Evolutionary conservation across 2,797 vertebrate species (phyloP), one percentile per base, ranked within the genome.

Genomic region (Sebastes miniatus): DNA sequence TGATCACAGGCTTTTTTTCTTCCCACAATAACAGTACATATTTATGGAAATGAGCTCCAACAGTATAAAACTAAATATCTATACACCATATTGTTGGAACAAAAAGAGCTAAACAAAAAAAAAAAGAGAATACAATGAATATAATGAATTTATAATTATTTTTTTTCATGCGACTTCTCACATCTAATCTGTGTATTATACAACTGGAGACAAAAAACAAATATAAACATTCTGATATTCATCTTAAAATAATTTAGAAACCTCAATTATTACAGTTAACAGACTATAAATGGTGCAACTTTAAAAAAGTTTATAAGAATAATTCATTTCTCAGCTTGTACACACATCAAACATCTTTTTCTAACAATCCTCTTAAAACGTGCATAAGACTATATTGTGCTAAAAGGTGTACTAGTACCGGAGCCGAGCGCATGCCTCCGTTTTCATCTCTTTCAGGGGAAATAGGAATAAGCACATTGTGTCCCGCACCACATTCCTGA

Each of bases 401-500:
- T 65, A 62, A 58, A 72, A 79, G 87, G 79, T 84, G 75, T 59
- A 34, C 62, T 47, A 13, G 77, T 68, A 56, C 56, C 13, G 1
- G 18, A 79, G 36, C 67, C 50, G 54, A 74, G 77, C 54, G 12
- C 83, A 84, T 87, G 67, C 77, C 82, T 84, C 63, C 83, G 47
- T 88, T 91, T 91, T 90, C 79, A 85, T 91, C 85, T 91, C 77
- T 91, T 87, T 88, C 27, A 89, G 79, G 73, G 81, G 87, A 91
- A 91, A 86, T 81, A 47, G 84, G 79, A 90, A 88, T 87, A 90
- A 93, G 90, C 85, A 91, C 87, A 92, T 86, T 86, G 85, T 89
- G 86, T 89, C 74, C 81, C 71, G 78, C 81, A 80, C 88, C 72
- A 88, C 93, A 95, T 96, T 96, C 95, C 90, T 93, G 87, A 89